Evolutionary conservation across 1,140 invertebrate species (phyloP).

Genomic region (Drosophila arizonae): DNA sequence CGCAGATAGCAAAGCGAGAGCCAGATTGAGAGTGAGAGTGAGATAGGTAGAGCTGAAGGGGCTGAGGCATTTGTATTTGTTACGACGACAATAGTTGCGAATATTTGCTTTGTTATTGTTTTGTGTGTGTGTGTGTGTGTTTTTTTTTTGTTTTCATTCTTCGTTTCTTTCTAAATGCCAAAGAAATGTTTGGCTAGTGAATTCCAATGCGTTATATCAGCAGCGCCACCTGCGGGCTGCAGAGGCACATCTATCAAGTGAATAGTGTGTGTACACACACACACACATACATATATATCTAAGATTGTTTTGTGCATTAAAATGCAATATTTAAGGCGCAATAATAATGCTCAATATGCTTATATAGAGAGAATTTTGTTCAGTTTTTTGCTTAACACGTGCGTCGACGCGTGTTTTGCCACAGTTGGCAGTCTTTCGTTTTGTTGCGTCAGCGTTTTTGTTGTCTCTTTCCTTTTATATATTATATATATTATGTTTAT

Average conservation of each 20-base stretch:
- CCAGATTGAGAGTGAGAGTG: not conserved
- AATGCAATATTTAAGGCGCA: not conserved
- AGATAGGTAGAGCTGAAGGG: not conserved
- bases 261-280: not conserved
- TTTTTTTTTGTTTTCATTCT: not conserved
- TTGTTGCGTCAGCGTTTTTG: not conserved
- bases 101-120: conserved; percentile 14
- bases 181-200: conserved; percentile 37
- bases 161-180: not conserved
- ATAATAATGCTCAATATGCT: not conserved
- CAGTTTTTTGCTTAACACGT: not conserved
- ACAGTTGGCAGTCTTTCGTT: not conserved
- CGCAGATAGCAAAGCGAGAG: conserved; percentile 2
- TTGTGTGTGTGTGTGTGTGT: not conserved
- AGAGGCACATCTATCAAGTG: not conserved
- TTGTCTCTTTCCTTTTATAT: not conserved
- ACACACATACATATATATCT: not conserved
- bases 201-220: conserved; percentile 41
- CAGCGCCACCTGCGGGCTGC: not conserved
- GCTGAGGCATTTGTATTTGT: not conserved
- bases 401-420: not conserved
- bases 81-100: conserved; percentile 20
- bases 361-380: not conserved
- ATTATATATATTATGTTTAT: not conserved
- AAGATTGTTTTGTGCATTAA: not conserved